phyloP scores from a whole-genome alignment of 2,113 vertebrate genomes.

The human region DNA sequence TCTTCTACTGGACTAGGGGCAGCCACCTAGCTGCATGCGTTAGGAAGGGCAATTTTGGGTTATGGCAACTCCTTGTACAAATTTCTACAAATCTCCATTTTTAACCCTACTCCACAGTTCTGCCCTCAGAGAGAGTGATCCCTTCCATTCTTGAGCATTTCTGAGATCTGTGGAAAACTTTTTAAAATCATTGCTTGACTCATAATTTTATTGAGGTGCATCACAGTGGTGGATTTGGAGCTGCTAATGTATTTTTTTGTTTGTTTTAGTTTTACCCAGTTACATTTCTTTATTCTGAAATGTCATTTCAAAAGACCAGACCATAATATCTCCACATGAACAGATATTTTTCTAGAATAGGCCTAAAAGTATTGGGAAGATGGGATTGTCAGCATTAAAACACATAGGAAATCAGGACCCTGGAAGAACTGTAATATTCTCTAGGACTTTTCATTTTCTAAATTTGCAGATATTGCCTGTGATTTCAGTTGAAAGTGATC shows the following conservation, averaged over 20 bases:
- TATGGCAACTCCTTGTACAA: background rate
- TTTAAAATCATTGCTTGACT: background rate
- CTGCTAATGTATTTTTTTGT: background rate
- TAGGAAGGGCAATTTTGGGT: background rate
- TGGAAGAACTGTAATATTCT: background rate
- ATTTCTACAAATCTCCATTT: background rate
- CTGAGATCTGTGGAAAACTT: background rate
- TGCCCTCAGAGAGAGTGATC: background rate
- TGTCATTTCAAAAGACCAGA: slow-evolving; percentile 45
- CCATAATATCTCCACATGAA: slow-evolving; percentile 8
- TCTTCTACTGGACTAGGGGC: background rate
- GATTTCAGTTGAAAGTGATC: slow-evolving; percentile 89
- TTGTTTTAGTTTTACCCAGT: slow-evolving; percentile 76
- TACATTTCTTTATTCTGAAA: slow-evolving; percentile 58
- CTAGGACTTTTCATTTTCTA: slow-evolving; percentile 25
- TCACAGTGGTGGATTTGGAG: background rate
- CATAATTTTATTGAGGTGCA: background rate
- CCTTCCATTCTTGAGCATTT: slow-evolving; percentile 2
- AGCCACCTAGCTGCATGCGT: background rate
- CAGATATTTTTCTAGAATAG: background rate
- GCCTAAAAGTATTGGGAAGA: slow-evolving; percentile 20
- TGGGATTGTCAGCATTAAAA: background rate
- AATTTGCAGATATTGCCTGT: background rate
- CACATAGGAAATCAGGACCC: background rate
- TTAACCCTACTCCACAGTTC: background rate